Evolutionary conservation across 2,113 vertebrate species (phyloP).

Genomic region (Phasianus colchicus): DNA sequence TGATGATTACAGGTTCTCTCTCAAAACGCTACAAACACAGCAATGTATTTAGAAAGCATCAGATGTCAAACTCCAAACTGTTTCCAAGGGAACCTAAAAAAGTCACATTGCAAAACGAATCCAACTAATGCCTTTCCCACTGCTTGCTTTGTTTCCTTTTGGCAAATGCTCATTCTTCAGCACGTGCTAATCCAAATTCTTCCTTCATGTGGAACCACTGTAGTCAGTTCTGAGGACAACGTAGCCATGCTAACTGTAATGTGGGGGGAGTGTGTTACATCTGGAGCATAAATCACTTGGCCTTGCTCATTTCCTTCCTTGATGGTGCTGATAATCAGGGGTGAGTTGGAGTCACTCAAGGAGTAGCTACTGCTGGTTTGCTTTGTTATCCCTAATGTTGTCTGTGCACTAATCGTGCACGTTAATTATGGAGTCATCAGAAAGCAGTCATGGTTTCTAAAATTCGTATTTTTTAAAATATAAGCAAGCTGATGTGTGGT

Average conservation of each 20-base stretch:
- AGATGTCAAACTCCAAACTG: constrained; percentile 30
- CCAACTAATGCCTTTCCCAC: not conserved
- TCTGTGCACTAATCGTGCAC: not conserved
- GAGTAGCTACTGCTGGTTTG: constrained; percentile 1
- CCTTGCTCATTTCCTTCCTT: constrained; percentile 7
- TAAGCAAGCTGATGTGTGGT: constrained; percentile 1
- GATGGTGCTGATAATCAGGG: not conserved
- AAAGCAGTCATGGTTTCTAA: not conserved
- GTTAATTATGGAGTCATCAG: not conserved
- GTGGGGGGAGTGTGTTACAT: not conserved
- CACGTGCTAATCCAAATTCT: not conserved
- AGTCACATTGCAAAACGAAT: not conserved
- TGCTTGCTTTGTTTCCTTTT: not conserved
- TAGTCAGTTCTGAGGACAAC: not conserved
- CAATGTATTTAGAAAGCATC: not conserved
- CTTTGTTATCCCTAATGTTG: not conserved
- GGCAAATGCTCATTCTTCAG: not conserved
- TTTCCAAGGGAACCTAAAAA: constrained; percentile 10
- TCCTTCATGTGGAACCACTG: not conserved
- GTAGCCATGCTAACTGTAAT: not conserved
- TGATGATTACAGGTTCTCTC: constrained; percentile 38
- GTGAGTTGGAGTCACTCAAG: constrained; percentile 27
- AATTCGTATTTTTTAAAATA: not conserved
- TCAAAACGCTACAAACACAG: not conserved
- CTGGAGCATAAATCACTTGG: not conserved